Conservation (phyloP, 2,113 vertebrate species). For the Noctilio leporinus region DNA sequence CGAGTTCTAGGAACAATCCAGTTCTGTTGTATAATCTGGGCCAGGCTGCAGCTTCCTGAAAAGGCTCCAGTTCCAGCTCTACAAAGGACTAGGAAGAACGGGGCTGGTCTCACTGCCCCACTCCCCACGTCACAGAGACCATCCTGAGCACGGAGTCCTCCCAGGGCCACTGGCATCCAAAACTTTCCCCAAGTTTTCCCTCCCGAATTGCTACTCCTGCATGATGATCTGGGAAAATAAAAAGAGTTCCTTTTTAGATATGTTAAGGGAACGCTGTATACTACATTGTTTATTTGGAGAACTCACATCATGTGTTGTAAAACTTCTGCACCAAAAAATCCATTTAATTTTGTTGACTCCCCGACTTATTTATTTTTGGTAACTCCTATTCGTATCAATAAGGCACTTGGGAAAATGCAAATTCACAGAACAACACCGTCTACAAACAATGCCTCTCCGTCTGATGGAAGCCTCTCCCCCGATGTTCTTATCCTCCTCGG, state of each 20-base stretch:
- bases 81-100: background rate
- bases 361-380: background rate
- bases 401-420: background rate
- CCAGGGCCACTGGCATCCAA: background rate
- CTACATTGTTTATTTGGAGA: background rate
- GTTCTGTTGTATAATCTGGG: constrained; percentile 9
- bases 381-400: background rate
- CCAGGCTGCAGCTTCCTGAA: background rate
- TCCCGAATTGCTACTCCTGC: background rate
- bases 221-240: background rate
- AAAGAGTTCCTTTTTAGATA: background rate
- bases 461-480: background rate
- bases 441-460: background rate
- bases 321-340: background rate
- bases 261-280: background rate
- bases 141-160: background rate
- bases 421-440: background rate
- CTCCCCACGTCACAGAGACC: background rate
- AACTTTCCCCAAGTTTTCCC: background rate
- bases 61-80: background rate
- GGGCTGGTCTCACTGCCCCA: background rate
- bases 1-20: constrained; percentile 2
- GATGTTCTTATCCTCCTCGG: background rate
- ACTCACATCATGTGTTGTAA: background rate
- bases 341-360: background rate